Percentiles rank a stretch among this genome's conserved stretches.
Evolutionary conservation across 2,797 vertebrate species (phyloP).

Genomic region (Gambelia wislizenii): DNA sequence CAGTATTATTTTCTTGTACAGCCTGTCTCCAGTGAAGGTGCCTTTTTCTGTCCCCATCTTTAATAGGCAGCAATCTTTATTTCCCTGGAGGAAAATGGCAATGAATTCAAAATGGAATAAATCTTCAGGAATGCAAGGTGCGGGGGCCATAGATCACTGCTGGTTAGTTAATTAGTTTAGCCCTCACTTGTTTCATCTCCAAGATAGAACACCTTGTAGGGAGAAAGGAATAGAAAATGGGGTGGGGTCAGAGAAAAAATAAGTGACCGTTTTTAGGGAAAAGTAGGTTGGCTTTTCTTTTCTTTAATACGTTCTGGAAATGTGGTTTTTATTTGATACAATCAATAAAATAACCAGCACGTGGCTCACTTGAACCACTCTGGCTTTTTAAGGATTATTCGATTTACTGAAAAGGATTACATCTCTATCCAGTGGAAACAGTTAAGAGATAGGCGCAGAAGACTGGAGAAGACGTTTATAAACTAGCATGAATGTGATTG

Average conservation of each 20-base stretch:
- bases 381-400: slow-evolving; percentile 63
- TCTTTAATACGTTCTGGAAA: slow-evolving; percentile 49
- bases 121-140: slow-evolving; percentile 84
- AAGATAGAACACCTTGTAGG: slow-evolving; percentile 74
- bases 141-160: slow-evolving; percentile 80
- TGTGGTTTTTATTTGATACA: slow-evolving; percentile 61
- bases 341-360: slow-evolving; percentile 63
- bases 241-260: slow-evolving; percentile 53
- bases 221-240: slow-evolving; percentile 48
- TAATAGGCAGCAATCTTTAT: slow-evolving; percentile 89
- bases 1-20: slow-evolving; percentile 89
- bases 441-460: slow-evolving; percentile 49
- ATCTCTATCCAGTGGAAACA: slow-evolving; percentile 64
- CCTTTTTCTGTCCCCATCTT: slow-evolving; percentile 89
- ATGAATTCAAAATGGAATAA: slow-evolving; percentile 86
- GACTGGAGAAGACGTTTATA: slow-evolving; percentile 44
- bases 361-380: slow-evolving; percentile 49
- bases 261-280: slow-evolving; percentile 49
- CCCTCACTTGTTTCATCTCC: slow-evolving; percentile 76
- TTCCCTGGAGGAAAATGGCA: slow-evolving; percentile 85
- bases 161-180: slow-evolving; percentile 87
- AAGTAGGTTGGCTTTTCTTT: slow-evolving; percentile 29
- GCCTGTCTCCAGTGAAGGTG: slow-evolving; percentile 87
- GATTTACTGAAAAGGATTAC: slow-evolving; percentile 53
- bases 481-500: slow-evolving; percentile 45